Conservation (phyloP, 2,113 vertebrate species). For the Egretta garzetta region DNA sequence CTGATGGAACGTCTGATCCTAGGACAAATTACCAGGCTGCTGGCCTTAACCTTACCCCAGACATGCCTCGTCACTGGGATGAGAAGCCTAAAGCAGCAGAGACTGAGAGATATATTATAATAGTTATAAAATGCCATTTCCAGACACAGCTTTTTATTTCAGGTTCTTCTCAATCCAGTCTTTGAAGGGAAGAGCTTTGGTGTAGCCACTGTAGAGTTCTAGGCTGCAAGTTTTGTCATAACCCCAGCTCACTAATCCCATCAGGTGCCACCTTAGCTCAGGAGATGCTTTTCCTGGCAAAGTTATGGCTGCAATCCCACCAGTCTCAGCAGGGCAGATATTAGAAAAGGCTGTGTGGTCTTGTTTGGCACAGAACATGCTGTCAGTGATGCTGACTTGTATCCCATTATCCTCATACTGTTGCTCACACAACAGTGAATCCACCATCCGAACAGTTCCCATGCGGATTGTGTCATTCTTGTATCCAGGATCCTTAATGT, state of each 20-base stretch:
- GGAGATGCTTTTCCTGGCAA: constrained; percentile 72
- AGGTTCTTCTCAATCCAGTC: constrained; percentile 94
- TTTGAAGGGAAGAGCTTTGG: constrained; percentile 87
- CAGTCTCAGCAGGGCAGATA: constrained; percentile 95
- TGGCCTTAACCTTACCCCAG: constrained; percentile 8
- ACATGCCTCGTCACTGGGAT: constrained; percentile 21
- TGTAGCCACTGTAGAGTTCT: constrained; percentile 91
- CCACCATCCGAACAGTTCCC: constrained; percentile 83
- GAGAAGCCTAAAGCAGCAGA: constrained; percentile 36
- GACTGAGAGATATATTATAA: constrained; percentile 6
- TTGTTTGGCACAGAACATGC: constrained; percentile 91
- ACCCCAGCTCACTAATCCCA: constrained; percentile 96
- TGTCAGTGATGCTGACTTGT: constrained; percentile 91
- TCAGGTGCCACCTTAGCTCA: constrained; percentile 85
- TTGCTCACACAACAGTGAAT: constrained; percentile 90
- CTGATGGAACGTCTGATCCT: neutral
- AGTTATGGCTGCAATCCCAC: constrained; percentile 87
- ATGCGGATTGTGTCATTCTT: constrained; percentile 85
- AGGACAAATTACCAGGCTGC: neutral
- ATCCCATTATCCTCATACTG: constrained; percentile 89
- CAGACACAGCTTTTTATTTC: constrained; percentile 79
- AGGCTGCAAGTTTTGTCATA: constrained; percentile 90
- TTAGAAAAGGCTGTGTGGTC: constrained; percentile 79
- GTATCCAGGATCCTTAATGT: constrained; percentile 60
- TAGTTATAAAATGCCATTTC: neutral